Base-by-base conservation (phyloP, 2,113 vertebrate species). In the Elanus axillaris region DNA sequence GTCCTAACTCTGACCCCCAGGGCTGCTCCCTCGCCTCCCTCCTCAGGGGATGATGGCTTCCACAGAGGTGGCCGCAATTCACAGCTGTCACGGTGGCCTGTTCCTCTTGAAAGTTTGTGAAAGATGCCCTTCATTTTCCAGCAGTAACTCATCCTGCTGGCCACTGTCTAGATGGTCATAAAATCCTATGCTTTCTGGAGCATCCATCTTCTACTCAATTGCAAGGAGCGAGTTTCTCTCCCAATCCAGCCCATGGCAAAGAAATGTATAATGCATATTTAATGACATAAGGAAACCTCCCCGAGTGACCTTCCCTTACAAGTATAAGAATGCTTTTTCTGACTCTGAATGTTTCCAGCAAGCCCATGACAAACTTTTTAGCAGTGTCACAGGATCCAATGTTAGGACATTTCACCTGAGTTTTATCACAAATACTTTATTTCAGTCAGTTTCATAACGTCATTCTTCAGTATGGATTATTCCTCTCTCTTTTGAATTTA, bases 41-140 rank as follows among this genome's bases (percentile, higher is more conserved):
- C 38, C 42, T 63, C 15, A 11, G 42, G 29, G 73, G 63, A 93
- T 47, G 43, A 93, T 93, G 93, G 73, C 80, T 96, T 97, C 82
- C 75, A 56, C 95, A 93, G 97, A 92, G 87, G 73, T 56, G 52
- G 86, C 86, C 13, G 23, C 86, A 90, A 82, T 21, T 97, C 91
- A 96, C 76, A 98, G 95, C 95, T 97, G 94, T 97, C 95, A 73
- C 3, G 4, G 42, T 3, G 4, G 38, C 42, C 50, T 2, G 3
- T 42, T 56, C 8, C 79, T 88, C 64, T 72, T 90, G 86, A 88
- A 92, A 69, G 59, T 56, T 86, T 9, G 4, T 36, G 34, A 88
- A 85, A 42, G 48, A 69, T 84, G 86, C 48, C 43, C 48, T 71
- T 88, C 40, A 34, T 71, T 71, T 75, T 90, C 62, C 36, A 80